Percentiles rank a stretch among this genome's conserved stretches.
phyloP scores from a whole-genome alignment of 2,888 invertebrate genomes.

The Acleris cristana region DNA sequence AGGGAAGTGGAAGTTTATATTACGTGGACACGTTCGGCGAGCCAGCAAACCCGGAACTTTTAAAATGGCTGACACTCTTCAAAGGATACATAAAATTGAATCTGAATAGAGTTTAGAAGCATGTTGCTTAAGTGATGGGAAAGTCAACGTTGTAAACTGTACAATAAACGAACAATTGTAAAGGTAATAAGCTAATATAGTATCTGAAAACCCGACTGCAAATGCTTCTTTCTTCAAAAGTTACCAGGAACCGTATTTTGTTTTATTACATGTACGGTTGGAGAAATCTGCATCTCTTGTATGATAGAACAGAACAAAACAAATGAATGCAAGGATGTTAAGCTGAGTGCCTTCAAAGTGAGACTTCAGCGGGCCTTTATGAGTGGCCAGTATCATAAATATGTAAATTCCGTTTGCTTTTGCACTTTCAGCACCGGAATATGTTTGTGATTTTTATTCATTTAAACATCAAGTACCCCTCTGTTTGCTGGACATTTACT shows the following conservation, averaged over 20 bases:
- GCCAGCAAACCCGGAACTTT: conserved; percentile 8
- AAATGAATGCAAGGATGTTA: not conserved
- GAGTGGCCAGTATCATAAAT: conserved; percentile 51
- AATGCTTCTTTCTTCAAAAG: too few relatives aligned
- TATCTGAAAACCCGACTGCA: too few relatives aligned
- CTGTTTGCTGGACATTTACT: not conserved
- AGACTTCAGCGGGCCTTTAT: conserved; percentile 19
- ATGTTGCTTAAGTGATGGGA: too few relatives aligned
- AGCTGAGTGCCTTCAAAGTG: conserved; percentile 4
- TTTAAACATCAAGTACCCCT: conserved; percentile 10
- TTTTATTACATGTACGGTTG: too few relatives aligned
- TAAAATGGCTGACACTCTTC: conserved; percentile 1
- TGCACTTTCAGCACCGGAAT: conserved; percentile 54
- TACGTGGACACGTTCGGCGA: not conserved
- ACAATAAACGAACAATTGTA: too few relatives aligned
- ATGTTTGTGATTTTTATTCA: conserved; percentile 45
- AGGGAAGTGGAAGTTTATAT: conserved; percentile 15
- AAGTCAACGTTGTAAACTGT: too few relatives aligned
- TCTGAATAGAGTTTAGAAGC: too few relatives aligned
- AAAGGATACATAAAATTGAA: not conserved
- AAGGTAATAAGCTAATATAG: too few relatives aligned
- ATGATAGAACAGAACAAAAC: not conserved
- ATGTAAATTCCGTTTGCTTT: conserved; percentile 56
- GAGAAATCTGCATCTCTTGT: too few relatives aligned
- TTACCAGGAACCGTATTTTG: too few relatives aligned